phyloP scores from a whole-genome alignment of 2,888 invertebrate genomes.

The Chorisops tibialis region DNA sequence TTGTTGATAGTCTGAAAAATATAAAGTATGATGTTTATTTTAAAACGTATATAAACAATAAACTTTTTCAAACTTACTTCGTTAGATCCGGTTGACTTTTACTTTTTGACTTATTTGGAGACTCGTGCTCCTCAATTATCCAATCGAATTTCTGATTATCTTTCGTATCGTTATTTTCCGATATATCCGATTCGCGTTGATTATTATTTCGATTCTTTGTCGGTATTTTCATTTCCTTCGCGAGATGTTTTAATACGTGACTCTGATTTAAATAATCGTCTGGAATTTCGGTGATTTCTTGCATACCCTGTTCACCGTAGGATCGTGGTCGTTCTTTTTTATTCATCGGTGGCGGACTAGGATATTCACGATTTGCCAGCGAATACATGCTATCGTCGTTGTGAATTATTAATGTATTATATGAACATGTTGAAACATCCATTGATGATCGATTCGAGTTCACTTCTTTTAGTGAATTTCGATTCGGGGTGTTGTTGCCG shows the following conservation, averaged over 20 bases:
- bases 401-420: constrained; percentile 81
- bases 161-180: constrained; percentile 38
- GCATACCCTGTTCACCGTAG: constrained; percentile 42
- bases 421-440: constrained; percentile 74
- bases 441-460: constrained; percentile 63
- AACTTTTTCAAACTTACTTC: constrained; percentile 31
- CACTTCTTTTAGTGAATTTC: constrained; percentile 62
- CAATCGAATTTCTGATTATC: constrained; percentile 33
- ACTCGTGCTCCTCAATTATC: constrained; percentile 32
- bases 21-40: background rate
- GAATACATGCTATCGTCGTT: constrained; percentile 53
- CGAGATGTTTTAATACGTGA: constrained; percentile 77
- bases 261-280: constrained; percentile 81
- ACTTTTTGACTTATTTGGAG: constrained; percentile 35
- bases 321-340: constrained; percentile 36
- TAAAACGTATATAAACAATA: background rate
- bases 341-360: constrained; percentile 28
- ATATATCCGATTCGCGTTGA: constrained; percentile 37
- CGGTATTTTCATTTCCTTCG: constrained; percentile 64
- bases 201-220: constrained; percentile 33
- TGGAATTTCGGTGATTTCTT: constrained; percentile 80
- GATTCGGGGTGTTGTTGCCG: constrained; percentile 51
- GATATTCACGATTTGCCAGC: constrained; percentile 32
- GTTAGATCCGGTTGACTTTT: constrained; percentile 38
- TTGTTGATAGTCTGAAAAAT: constrained; percentile 31